Conservation (phyloP, 2,888 invertebrate species). For the Muscina levida region DNA sequence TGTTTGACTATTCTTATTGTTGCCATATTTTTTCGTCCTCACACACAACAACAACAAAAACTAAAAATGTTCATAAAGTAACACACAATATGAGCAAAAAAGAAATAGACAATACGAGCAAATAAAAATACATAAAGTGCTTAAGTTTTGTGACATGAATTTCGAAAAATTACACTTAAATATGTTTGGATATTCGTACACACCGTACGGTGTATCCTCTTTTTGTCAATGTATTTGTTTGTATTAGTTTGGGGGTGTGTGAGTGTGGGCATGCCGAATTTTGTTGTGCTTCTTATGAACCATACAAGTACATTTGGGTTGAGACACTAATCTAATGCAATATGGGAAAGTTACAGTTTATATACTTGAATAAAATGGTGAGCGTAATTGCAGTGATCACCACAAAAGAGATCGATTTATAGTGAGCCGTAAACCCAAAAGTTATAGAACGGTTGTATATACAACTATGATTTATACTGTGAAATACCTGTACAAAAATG, state of each 20-base stretch:
- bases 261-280: slow-evolving; percentile 4
- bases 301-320: too few species aligned
- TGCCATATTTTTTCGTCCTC: slow-evolving; percentile 37
- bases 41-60: slow-evolving; percentile 8
- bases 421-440: too few species aligned
- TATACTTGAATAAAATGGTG: too few species aligned
- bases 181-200: slow-evolving; percentile 67
- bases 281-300: not conserved
- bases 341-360: too few species aligned
- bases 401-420: too few species aligned
- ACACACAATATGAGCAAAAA: slow-evolving; percentile 9
- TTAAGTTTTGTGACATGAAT: slow-evolving; percentile 65
- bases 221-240: slow-evolving; percentile 58
- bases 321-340: too few species aligned
- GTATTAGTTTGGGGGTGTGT: slow-evolving; percentile 20
- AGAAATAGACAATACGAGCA: not conserved
- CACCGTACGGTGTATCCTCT: slow-evolving; percentile 62
- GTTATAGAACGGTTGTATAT: too few species aligned
- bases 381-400: too few species aligned
- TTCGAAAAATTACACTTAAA: slow-evolving; percentile 68
- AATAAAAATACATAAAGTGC: slow-evolving; percentile 47
- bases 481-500: too few species aligned
- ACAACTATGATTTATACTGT: too few species aligned
- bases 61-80: slow-evolving; percentile 36
- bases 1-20: slow-evolving; percentile 46